Conservation (phyloP, 2,113 vertebrate genomes). For the Mandrillus leucophaeus region DNA sequence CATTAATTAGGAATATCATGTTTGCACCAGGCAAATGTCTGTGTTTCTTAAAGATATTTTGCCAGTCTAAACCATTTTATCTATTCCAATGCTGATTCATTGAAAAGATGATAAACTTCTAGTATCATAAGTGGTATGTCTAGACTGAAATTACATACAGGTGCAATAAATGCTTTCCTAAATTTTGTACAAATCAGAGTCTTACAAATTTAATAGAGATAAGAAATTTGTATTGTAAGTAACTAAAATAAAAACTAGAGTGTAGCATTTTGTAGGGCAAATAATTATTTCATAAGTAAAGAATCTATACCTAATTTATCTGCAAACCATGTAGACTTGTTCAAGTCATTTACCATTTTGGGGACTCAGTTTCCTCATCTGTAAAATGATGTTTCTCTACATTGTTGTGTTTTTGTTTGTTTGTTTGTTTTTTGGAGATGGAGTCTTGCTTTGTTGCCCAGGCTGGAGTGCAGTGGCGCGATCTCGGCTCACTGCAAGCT, state of each 20-base stretch:
- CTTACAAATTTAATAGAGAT: background rate
- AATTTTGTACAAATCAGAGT: background rate
- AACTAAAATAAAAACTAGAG: slow-evolving; percentile 30
- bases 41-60: background rate
- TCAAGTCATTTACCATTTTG: background rate
- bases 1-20: background rate
- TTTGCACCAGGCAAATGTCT: background rate
- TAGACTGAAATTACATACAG: background rate
- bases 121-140: background rate
- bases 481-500: too few relatives aligned
- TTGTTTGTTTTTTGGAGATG: too few relatives aligned
- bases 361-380: background rate
- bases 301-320: background rate
- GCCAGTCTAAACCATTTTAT: background rate
- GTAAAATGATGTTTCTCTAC: background rate
- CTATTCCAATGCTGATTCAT: background rate
- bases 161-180: background rate
- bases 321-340: background rate
- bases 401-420: background rate
- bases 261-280: background rate
- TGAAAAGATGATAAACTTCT: background rate
- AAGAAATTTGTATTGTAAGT: background rate
- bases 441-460: too few relatives aligned
- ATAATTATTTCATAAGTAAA: slow-evolving; percentile 36
- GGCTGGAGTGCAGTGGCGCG: too few relatives aligned